A percentile compares a stretch with the other conserved stretches of the same genome.
These are phyloP conservation scores for Sicus ferrugineus DNA, from an alignment of 2,888 invertebrate genomes.

Conservation along the genomic window DNA sequence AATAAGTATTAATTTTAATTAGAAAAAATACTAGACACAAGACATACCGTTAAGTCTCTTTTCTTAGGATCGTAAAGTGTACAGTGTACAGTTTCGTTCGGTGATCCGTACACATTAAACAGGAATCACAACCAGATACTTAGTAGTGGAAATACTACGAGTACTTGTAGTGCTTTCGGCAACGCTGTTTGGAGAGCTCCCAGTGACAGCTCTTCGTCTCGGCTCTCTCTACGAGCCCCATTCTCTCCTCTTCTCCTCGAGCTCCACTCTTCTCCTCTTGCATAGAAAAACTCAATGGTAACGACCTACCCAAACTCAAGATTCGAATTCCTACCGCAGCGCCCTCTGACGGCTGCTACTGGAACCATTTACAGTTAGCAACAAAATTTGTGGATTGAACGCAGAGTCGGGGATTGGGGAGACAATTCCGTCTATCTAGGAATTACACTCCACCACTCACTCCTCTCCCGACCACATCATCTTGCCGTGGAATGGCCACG, in stretches of 20 bases:
- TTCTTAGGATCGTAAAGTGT: no score
- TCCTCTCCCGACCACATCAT: neutral
- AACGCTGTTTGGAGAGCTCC: no score
- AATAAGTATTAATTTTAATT: no score
- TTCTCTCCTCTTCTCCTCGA: neutral
- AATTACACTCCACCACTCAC: neutral
- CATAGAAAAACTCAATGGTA: constrained; percentile 7
- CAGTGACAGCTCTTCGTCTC: neutral
- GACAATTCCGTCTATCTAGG: neutral
- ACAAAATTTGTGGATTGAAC: neutral
- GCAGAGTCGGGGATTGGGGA: no score
- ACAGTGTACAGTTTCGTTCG: no score
- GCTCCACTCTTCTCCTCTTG: neutral
- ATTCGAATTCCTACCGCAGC: neutral
- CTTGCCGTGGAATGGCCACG: constrained; percentile 1
- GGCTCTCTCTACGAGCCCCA: neutral
- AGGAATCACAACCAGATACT: no score
- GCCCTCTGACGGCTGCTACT: neutral
- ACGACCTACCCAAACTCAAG: constrained; percentile 28
- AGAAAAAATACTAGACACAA: no score
- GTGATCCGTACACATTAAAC: no score
- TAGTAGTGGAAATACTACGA: no score
- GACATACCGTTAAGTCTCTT: no score
- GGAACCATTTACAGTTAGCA: no score
- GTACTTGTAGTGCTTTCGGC: no score